A percentile compares a stretch with the other conserved stretches of the same genome.
Evolutionary conservation across 2,113 vertebrate species (phyloP).

Genomic region (Lophius piscatorius): DNA sequence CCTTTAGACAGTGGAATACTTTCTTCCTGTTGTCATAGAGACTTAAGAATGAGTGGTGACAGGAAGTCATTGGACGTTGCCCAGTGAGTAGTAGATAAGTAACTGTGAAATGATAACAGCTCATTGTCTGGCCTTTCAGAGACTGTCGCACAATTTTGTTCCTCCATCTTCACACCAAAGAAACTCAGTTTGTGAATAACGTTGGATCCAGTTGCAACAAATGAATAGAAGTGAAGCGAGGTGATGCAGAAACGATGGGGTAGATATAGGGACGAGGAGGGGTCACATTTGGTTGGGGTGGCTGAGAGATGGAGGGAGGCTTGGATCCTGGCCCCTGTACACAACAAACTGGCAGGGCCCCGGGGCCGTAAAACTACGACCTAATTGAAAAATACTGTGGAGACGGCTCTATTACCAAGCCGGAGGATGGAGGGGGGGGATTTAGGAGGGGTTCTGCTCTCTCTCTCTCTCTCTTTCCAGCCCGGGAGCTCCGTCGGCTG

Average conservation of each 20-base stretch:
- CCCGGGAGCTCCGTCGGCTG: slow-evolving; percentile 66
- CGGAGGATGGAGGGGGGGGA: slow-evolving; percentile 55
- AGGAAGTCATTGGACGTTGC: slow-evolving; percentile 46
- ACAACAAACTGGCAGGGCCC: slow-evolving; percentile 24
- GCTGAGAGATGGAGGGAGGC: slow-evolving; percentile 43
- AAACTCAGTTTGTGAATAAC: slow-evolving; percentile 14
- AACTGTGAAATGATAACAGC: slow-evolving; percentile 43
- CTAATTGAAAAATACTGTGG: slow-evolving; percentile 68
- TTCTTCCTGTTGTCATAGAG: slow-evolving; percentile 33
- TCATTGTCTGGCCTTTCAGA: slow-evolving; percentile 39
- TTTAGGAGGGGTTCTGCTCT: slow-evolving; percentile 62
- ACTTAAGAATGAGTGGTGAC: slow-evolving; percentile 33
- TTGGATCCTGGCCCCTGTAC: slow-evolving; percentile 12
- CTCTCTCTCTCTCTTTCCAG: slow-evolving; percentile 50
- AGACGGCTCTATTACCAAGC: slow-evolving; percentile 53
- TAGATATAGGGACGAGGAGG: slow-evolving; percentile 1
- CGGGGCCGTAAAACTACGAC: slow-evolving; percentile 57
- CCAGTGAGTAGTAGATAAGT: slow-evolving; percentile 16
- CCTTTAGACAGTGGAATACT: slow-evolving; percentile 23
- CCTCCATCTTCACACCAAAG: neutral
- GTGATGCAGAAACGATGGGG: neutral
- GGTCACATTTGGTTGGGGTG: slow-evolving; percentile 51
- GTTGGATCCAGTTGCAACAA: slow-evolving; percentile 4
- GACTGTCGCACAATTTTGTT: slow-evolving; percentile 10
- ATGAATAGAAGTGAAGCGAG: slow-evolving; percentile 13